A percentile compares a stretch with the other conserved stretches of the same genome.
phyloP scores from a whole-genome alignment of 2,113 vertebrate genomes.

The Pongo pygmaeus region DNA sequence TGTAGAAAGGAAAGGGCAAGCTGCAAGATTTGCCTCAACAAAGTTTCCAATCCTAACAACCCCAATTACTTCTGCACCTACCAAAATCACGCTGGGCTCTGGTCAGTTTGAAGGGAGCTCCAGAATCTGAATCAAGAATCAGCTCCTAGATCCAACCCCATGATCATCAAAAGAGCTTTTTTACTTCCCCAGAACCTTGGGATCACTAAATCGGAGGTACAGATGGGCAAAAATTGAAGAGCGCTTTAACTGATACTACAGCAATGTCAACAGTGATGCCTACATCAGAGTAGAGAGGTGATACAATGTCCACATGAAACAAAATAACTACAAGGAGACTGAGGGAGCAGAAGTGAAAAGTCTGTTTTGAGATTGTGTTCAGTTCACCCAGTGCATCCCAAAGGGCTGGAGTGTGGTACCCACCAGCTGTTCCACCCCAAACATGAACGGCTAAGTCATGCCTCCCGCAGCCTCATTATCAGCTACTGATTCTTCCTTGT shows the following conservation, averaged over 20 bases:
- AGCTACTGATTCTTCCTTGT: not conserved
- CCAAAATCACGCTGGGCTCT: not conserved
- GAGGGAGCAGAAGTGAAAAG: not conserved
- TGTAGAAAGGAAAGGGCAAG: not conserved
- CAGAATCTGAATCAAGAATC: not conserved
- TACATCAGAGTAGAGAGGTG: not conserved
- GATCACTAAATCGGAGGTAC: not conserved
- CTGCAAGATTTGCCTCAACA: not conserved
- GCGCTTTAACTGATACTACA: too few relatives aligned
- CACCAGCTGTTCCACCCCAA: not conserved
- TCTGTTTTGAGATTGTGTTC: not conserved
- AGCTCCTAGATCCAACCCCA: not conserved
- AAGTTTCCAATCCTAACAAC: not conserved
- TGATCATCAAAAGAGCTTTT: not conserved
- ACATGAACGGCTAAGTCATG: fast-evolving
- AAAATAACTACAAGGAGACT: not conserved
- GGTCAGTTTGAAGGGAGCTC: not conserved
- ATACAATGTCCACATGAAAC: fast-evolving
- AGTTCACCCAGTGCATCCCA: not conserved
- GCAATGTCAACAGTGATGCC: not conserved
- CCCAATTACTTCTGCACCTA: not conserved
- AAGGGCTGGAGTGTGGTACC: not conserved
- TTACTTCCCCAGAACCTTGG: not conserved
- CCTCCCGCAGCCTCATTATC: not conserved
- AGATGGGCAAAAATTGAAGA: not conserved